Conservation (phyloP, 2,888 invertebrate genomes). For the Lasius platythorax region DNA sequence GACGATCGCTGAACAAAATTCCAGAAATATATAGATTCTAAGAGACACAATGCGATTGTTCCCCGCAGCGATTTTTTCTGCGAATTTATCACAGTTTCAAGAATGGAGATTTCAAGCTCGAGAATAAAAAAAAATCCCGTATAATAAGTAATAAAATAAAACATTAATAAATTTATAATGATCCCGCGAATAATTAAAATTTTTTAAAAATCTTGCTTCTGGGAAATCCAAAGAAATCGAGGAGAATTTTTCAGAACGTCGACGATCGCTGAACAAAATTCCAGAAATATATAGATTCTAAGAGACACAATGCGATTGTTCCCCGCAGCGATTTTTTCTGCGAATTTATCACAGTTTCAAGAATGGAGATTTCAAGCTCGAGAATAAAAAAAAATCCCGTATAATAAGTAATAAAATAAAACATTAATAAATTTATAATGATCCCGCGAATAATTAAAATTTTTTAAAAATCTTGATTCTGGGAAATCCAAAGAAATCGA, state of each 20-base stretch:
- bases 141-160: too few species aligned
- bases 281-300: constrained; percentile 37
- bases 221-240: not conserved
- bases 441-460: too few species aligned
- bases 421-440: too few species aligned
- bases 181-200: too few species aligned
- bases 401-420: too few species aligned
- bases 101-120: not conserved
- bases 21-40: constrained; percentile 37
- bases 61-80: constrained; percentile 42
- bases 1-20: constrained; percentile 9
- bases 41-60: constrained; percentile 55
- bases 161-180: too few species aligned
- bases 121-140: not conserved
- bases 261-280: constrained; percentile 9
- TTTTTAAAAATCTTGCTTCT: too few species aligned
- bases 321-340: constrained; percentile 42
- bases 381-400: not conserved
- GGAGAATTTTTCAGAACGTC: not conserved
- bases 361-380: not conserved
- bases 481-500: not conserved
- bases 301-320: constrained; percentile 55
- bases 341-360: not conserved
- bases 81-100: not conserved
- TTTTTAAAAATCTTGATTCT: too few species aligned